These are phyloP conservation scores for Zapornia atra DNA, from an alignment of 2,113 vertebrate species.

Conservation along the genomic window DNA sequence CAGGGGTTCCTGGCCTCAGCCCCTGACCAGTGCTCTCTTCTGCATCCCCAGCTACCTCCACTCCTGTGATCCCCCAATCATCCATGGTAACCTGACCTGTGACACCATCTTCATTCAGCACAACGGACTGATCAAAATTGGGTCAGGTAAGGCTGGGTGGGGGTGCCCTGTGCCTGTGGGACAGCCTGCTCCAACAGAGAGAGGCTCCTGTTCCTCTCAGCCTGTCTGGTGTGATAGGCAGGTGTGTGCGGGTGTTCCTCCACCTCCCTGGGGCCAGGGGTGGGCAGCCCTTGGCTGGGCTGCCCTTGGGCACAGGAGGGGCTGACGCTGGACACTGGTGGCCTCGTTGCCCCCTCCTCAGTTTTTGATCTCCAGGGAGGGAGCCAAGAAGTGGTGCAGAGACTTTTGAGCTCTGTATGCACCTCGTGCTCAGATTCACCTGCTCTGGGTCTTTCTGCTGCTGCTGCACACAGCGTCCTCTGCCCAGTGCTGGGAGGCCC, in stretches of 20 bases:
- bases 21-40: conserved; percentile 39
- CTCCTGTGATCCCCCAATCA: conserved; percentile 96
- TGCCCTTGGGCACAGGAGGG: background rate
- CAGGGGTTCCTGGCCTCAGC: background rate
- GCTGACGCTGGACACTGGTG: background rate
- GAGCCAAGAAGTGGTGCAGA: background rate
- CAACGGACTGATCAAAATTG: conserved; percentile 98
- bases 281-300: background rate
- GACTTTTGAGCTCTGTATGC: background rate
- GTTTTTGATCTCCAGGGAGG: background rate
- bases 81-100: conserved; percentile 97
- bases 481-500: background rate
- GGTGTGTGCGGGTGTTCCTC: background rate
- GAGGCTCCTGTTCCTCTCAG: background rate
- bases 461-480: background rate
- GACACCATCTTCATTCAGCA: conserved; percentile 99
- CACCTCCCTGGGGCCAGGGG: too few relatives aligned
- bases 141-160: conserved; percentile 84
- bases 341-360: background rate
- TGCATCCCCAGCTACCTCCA: conserved; percentile 89
- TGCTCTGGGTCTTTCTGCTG: background rate
- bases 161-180: background rate
- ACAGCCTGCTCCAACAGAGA: background rate
- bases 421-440: background rate
- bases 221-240: background rate